Conservation (phyloP, 2,113 vertebrate species). For the Penelope pileata region DNA sequence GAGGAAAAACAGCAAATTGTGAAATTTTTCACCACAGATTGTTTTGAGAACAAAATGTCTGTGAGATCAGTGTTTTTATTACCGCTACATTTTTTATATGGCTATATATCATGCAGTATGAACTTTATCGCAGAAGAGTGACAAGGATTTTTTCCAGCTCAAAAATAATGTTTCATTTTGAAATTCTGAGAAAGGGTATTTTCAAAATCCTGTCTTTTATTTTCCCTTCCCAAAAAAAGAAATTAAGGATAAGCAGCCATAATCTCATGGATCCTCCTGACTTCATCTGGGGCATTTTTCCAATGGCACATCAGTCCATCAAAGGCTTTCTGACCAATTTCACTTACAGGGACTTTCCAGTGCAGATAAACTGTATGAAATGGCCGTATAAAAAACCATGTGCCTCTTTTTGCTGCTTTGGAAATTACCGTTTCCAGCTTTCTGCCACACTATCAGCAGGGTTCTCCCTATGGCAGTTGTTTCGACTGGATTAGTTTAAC, state of each 20-base stretch:
- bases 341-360: neutral
- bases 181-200: neutral
- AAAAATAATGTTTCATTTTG: neutral
- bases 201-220: neutral
- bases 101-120: fast-evolving
- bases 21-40: fast-evolving
- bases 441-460: neutral
- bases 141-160: neutral
- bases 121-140: fast-evolving
- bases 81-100: fast-evolving
- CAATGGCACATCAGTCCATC: neutral
- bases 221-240: neutral
- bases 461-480: neutral
- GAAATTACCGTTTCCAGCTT: neutral
- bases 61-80: neutral
- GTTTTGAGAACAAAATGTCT: neutral
- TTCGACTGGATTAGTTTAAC: constrained; percentile 17
- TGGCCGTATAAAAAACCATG: neutral
- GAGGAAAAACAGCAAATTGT: neutral
- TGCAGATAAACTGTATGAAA: neutral
- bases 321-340: neutral
- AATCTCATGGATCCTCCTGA: neutral
- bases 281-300: neutral
- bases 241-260: neutral
- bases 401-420: neutral